Base-by-base conservation (phyloP, 2,113 vertebrate species). In the Balaenoptera acutorostrata region DNA sequence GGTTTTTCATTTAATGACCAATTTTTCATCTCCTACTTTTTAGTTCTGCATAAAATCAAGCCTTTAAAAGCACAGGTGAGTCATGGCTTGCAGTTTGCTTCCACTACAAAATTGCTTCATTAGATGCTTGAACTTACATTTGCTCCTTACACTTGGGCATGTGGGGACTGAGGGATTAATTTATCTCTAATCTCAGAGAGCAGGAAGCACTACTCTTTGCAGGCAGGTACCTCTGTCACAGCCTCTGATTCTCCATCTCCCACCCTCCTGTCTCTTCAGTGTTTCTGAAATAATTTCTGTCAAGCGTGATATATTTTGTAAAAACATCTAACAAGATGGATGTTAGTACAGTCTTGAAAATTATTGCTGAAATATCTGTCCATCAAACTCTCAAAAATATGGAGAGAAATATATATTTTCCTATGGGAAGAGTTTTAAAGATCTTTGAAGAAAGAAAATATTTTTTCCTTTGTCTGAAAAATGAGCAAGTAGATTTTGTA, bases 111-210 rank as follows among this genome's bases (percentile, higher is more conserved):
- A 72, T 86, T 27, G 61, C n/a, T 90, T 90, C 25, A n/a, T 84
- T 81, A 59, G 18, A 6, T 90, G 17, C 14, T 80, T 52, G 18
- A 33, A 87, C 0, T 77, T 88, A 93, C 3, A 0, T 85, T 87
- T 90, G 8, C 21, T 66, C 5, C 52, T 21, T 78, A 89, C 91
- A 69, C 10, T 5, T 5, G 31, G 44, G 33, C 5, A 66, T 23
- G 0, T 69, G n/a, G 20, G 44, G 15, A 72, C 66, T 49, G 8
- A 52, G 20, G 23, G 21, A 33, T 71, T 88, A 64, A n/a, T 86
- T 92, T 94, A 66, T 59, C 9, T 97, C 61, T 91, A 25, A 85
- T 96, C 52, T 88, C 46, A 96, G 66, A 86, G 18, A 52, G 80
- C 8, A 90, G 3, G 10, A 74, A 91, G 21, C 75, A 74, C 14